Percentiles rank a stretch among this genome's conserved stretches.
Conservation (phyloP, 1,140 invertebrate species). For the Akabosia matsudoensis region DNA sequence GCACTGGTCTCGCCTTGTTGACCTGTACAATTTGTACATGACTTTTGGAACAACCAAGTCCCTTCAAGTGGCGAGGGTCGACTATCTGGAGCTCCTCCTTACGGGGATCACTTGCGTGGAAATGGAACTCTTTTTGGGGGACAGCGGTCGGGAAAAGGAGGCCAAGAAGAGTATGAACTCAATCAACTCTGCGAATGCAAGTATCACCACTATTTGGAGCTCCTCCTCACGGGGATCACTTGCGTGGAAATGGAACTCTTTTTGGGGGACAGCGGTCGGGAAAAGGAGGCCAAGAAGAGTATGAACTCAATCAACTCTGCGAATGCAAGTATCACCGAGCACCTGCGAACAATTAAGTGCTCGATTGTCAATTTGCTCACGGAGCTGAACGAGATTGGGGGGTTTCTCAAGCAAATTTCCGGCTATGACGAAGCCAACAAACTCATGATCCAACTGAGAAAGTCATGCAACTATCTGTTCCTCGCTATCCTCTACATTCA, state of each 20-base stretch:
- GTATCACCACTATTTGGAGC: conserved; percentile 38
- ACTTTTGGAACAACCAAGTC: conserved; percentile 30
- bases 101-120: conserved; percentile 41
- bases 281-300: conserved; percentile 42
- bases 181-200: conserved; percentile 20
- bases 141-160: conserved; percentile 37
- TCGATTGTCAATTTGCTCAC: conserved; percentile 31
- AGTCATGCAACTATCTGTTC: conserved; percentile 35
- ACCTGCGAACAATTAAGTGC: conserved; percentile 37
- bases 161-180: conserved; percentile 34
- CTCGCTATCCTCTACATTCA: conserved; percentile 35
- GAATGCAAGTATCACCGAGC: conserved; percentile 29
- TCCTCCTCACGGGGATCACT: conserved; percentile 38
- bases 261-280: conserved; percentile 30
- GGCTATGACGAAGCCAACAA: conserved; percentile 22
- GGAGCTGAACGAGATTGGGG: conserved; percentile 40
- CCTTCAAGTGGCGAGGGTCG: conserved; percentile 27
- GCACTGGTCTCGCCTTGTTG: conserved; percentile 32
- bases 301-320: conserved; percentile 22
- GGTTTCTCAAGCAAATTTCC: conserved; percentile 33
- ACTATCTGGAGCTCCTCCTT: conserved; percentile 38
- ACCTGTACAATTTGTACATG: conserved; percentile 39
- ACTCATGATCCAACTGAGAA: conserved; percentile 15
- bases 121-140: conserved; percentile 40
- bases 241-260: conserved; percentile 42